Base-by-base conservation (phyloP, 2,797 vertebrate genomes). In the Neosalanx taihuensis region DNA sequence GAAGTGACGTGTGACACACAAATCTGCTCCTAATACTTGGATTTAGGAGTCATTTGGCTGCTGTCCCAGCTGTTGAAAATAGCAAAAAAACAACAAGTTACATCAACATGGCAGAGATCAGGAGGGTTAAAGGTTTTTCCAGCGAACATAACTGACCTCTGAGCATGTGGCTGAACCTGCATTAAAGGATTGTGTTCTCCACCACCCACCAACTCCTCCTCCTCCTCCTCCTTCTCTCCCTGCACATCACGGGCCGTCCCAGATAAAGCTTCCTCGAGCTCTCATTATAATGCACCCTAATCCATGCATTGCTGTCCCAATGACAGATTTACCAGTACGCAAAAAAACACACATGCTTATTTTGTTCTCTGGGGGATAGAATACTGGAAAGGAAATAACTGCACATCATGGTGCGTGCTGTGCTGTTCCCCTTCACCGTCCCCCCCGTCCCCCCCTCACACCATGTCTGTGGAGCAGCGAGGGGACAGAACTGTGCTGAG, bases 131-230 rank as follows among this genome's bases (percentile, higher is more conserved):
- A 46, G 41, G 41, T 46, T 46, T 46, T 9, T 5, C 57, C 57
- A 20, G 18, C 20, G 0, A n/a, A 59, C 57, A 12, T 10, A n/a
- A 59, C 51, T 71, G 73, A 72, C 72, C 70, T 64, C 65, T 56
- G 56, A 13, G 41, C 41, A 46, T 46, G 41, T 46, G 41, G 41
- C 41, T 46, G 41, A 46, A 46, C 41, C 30, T 5, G 58, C 31
- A 64, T 58, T 17, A 69, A 51, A 61, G 33, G n/a, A 30, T 29
- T 17, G 5, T 69, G 41, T n/a, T 53, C 51, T 20, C 5, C 46
- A 20, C 15, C 31, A 10, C 33, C 33, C 41, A 26, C 33, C 33
- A 10, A 26, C 41, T 9, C 41, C 41, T 46, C 41, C 41, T 46
- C 41, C 41, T 46, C 33, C 33, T 35, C 33, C 33, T 35, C 33